Percentiles rank a stretch among this genome's conserved stretches.
Conservation (phyloP, 1,140 invertebrate genomes). For the Cydia pomonella region DNA sequence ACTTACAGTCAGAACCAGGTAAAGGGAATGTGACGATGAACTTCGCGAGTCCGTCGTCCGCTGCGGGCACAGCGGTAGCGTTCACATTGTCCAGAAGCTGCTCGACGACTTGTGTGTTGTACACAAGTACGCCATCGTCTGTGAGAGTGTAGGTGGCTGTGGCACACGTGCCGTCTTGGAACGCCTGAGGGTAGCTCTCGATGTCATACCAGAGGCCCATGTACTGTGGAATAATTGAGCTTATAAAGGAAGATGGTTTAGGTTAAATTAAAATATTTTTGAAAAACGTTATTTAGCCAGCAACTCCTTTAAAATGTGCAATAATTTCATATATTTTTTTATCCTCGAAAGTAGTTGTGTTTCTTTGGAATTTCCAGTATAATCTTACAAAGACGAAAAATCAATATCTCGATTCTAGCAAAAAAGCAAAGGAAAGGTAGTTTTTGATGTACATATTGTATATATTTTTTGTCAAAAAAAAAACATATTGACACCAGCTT, state of each 20-base stretch:
- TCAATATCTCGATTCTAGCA: too few species aligned
- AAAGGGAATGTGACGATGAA: constrained; percentile 40
- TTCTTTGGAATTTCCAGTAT: too few species aligned
- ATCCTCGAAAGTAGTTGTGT: too few species aligned
- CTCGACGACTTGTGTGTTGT: constrained; percentile 18
- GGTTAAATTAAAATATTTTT: background rate
- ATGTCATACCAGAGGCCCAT: constrained; percentile 37
- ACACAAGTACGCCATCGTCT: background rate
- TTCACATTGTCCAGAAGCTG: constrained; percentile 23
- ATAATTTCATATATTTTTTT: too few species aligned
- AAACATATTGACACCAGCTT: too few species aligned
- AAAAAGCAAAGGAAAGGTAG: too few species aligned
- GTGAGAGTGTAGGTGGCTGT: constrained; percentile 35
- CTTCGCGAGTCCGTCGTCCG: constrained; percentile 40
- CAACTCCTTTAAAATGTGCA: background rate
- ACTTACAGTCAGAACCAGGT: constrained; percentile 35
- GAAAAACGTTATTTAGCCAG: too few species aligned
- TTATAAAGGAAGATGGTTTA: background rate
- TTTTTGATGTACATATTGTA: too few species aligned
- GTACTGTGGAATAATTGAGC: constrained; percentile 35
- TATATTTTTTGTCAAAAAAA: too few species aligned
- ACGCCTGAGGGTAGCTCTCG: constrained; percentile 36
- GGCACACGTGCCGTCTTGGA: constrained; percentile 39
- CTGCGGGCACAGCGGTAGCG: constrained; percentile 32
- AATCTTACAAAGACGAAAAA: too few species aligned